Conservation (phyloP, 1,140 invertebrate species). For the Gonatopus flavifemur region DNA sequence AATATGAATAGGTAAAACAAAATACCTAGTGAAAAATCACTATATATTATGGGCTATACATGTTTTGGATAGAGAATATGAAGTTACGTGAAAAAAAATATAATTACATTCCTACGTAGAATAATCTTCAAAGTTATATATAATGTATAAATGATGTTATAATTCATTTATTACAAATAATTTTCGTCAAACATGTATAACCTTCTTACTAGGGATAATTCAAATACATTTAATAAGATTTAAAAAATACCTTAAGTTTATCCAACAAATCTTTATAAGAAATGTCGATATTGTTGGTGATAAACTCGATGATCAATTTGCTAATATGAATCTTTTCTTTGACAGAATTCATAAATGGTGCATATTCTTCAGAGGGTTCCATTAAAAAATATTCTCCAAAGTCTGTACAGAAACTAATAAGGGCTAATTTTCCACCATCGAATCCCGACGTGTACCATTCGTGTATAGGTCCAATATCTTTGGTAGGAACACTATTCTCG, state of each 20-base stretch:
- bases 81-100: too few relatives aligned
- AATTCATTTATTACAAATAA: neutral
- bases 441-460: slow-evolving; percentile 84
- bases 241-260: slow-evolving; percentile 55
- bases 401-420: slow-evolving; percentile 77
- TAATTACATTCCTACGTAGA: too few relatives aligned
- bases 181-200: neutral
- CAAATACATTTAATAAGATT: neutral
- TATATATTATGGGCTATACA: too few relatives aligned
- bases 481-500: slow-evolving; percentile 74
- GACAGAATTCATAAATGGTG: slow-evolving; percentile 69
- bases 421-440: slow-evolving; percentile 77
- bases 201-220: too few relatives aligned
- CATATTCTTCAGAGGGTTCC: slow-evolving; percentile 72
- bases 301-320: slow-evolving; percentile 82
- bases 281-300: slow-evolving; percentile 70
- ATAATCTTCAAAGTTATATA: too few relatives aligned
- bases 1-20: too few relatives aligned
- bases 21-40: too few relatives aligned
- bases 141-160: too few relatives aligned
- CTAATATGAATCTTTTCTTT: slow-evolving; percentile 79
- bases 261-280: slow-evolving; percentile 81
- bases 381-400: slow-evolving; percentile 83
- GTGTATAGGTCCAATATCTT: slow-evolving; percentile 82
- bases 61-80: too few relatives aligned